Evolutionary conservation across 2,113 vertebrate genomes (phyloP).

Genomic region (Mungos mungo): DNA sequence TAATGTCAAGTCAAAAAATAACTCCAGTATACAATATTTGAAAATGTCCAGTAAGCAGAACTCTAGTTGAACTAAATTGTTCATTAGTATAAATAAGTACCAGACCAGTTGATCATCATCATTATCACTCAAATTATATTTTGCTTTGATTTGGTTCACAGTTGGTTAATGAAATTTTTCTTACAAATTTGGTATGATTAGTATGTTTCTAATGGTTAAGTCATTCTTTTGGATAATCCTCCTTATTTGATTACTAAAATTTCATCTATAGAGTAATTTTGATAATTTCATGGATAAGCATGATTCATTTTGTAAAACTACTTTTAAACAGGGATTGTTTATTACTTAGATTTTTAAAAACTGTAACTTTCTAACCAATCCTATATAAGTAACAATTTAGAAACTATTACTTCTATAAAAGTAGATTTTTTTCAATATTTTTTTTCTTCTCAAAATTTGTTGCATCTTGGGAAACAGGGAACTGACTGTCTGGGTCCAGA

Average conservation of each 20-base stretch:
- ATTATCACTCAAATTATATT: background rate
- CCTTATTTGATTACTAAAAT: background rate
- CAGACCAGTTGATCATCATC: background rate
- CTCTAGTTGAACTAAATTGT: background rate
- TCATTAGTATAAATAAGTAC: background rate
- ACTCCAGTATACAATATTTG: background rate
- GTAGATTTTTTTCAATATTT: background rate
- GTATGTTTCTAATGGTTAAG: background rate
- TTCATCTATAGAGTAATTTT: background rate
- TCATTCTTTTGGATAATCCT: background rate
- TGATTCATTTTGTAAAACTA: background rate
- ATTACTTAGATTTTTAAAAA: background rate
- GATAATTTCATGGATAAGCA: background rate
- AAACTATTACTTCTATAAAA: background rate
- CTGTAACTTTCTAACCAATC: background rate
- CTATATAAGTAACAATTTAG: background rate
- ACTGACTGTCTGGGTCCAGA: background rate
- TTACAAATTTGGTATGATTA: background rate
- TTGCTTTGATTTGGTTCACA: background rate
- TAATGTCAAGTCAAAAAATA: conserved; percentile 31
- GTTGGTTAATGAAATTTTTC: background rate
- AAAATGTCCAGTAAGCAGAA: conserved; percentile 39
- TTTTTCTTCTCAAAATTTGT: background rate
- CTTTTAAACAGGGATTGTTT: background rate
- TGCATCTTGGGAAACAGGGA: background rate